Base-by-base conservation (phyloP, 2,113 vertebrate genomes). In the Cyprinodon tularosa region DNA sequence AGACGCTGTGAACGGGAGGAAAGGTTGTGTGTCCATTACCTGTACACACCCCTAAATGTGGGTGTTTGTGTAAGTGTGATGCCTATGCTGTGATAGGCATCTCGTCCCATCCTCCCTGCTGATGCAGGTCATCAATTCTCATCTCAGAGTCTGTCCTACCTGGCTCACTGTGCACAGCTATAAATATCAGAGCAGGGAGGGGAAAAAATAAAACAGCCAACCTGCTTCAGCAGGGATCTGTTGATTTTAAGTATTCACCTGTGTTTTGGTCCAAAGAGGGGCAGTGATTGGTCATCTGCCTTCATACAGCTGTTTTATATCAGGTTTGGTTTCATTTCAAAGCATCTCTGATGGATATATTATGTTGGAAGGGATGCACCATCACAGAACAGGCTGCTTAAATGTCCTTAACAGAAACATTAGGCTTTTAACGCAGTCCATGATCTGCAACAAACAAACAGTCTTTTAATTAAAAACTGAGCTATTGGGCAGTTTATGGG, bases 61-160 rank as follows among this genome's bases (percentile, higher is more conserved):
- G 40, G 59, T 63, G 42, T 72, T 67, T 37, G 44, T 22, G 20
- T 63, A 15, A 45, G 69, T 68, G 82, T 20, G 81, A 72, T 66
- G 82, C 48, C 71, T 71, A 40, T 71, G 68, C 77, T 62, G 50
- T 42, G 87, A 85, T 84, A 75, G 83, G 73, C 74, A 75, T 85
- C 85, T 71, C 85, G 66, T 75, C 38, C 75, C 85, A 42, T 78
- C 76, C 76, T 53, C 15, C 76, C 74, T 22, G 74, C 59, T 76
- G 83, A 82, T 79, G 80, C 82, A 84, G 81, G 72, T 84, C 81
- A 84, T 90, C 80, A 84, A 84, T 88, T 77, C 79, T 90, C 85
- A 88, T 88, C 76, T 77, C 67, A 2, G 39, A 36, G 69, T 68
- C 78, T 47, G 64, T 82, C 66, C 78, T 80, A 63, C 74, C 84